Evolutionary conservation across 2,888 invertebrate genomes (phyloP), one percentile per base, ranked within the genome.

Genomic region (Elegia similella): DNA sequence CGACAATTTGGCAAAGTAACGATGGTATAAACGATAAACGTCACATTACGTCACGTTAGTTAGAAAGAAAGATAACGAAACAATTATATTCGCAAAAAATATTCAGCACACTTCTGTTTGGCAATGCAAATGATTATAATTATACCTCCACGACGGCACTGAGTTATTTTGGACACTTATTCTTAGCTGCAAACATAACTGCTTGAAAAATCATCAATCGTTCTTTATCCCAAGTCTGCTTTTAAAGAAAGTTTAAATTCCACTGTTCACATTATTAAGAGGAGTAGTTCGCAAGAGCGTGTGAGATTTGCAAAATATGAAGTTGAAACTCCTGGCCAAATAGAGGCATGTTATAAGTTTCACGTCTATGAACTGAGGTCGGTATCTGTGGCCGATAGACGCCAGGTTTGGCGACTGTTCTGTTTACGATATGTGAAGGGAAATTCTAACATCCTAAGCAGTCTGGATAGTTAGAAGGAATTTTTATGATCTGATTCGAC

Each of bases 81-180:
- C 7, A 42, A 38, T 60, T 64, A 52, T 61, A 59, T 34, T 55
- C 15, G 61, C 60, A 61, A 58, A 66, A 66, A 67, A 70, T 68
- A 64, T 60, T 65, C 59, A 62, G 60, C 65, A 43, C 65, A 67
- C 66, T 60, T 47, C 30, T 48, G 59, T 69, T 75, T 78, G 73
- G 75, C 76, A 75, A 66, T 72, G 70, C 72, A 74, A 63, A 73
- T 67, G 64, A 69, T 66, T 75, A 72, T 73, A 74, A 78, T 76
- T 73, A 74, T 73, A 72, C 63, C 58, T 62, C 67, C 63, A 62
- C 68, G 12, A 59, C 65, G 65, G 69, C 70, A 69, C 54, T 59
- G 63, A 67, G 72, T 71, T 76, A 79, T 76, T 77, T 80, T 64
- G 59, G 67, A 67, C 52, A 56, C 62, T 63, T 66, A 67, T 66